These are phyloP conservation scores for Sarotherodon lohbergeri DNA, from an alignment of 2,113 vertebrate species.

Conservation along the genomic window DNA sequence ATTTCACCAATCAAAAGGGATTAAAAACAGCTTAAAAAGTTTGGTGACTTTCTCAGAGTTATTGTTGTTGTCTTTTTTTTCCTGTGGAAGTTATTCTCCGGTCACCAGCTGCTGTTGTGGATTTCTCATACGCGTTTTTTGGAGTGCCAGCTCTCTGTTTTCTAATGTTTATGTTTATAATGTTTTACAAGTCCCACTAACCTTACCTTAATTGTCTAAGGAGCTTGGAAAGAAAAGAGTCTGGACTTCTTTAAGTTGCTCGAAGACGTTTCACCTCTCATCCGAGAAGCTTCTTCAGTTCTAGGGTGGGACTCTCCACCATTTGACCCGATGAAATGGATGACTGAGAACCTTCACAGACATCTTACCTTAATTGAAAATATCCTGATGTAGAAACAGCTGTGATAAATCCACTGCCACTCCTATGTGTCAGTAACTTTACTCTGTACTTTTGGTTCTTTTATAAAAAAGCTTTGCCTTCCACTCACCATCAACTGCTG, in stretches of 20 bases:
- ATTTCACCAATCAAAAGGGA: neutral
- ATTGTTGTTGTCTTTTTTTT: neutral
- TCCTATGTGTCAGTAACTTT: neutral
- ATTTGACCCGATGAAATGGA: too few species aligned
- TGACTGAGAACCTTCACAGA: too few species aligned
- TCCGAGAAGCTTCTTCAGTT: too few species aligned
- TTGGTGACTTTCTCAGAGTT: neutral
- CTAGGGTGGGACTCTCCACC: too few species aligned
- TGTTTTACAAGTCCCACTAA: neutral
- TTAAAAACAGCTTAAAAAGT: neutral
- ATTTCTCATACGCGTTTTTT: neutral
- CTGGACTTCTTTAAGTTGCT: too few species aligned
- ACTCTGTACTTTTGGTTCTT: fast-evolving
- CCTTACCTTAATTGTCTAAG: neutral
- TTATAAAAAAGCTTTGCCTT: neutral
- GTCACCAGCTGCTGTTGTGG: too few species aligned
- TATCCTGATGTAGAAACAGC: fast-evolving
- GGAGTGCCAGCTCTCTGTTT: neutral
- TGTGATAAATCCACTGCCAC: neutral
- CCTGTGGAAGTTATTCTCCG: neutral
- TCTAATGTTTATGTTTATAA: neutral
- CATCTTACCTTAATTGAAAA: neutral
- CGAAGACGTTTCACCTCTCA: too few species aligned
- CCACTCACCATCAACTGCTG: neutral
- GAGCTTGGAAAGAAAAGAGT: too few species aligned